Evolutionary conservation across 2,797 vertebrate species (phyloP), one percentile per base, ranked within the genome.

Genomic region (Galaxias olidus): DNA sequence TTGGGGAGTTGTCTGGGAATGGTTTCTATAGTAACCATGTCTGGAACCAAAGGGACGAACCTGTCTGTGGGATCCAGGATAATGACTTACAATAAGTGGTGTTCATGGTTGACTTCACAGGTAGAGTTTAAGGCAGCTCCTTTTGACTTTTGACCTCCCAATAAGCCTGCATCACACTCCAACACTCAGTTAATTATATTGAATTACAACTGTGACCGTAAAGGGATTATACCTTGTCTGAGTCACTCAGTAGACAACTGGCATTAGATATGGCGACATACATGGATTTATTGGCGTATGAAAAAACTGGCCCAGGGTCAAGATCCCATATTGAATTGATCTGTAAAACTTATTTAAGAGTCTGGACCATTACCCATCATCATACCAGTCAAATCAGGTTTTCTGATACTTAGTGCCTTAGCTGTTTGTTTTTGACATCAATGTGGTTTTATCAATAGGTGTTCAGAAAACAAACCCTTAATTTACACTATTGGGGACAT

Each of bases 41-140:
- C 6, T 14, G 20, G 40, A 9, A 41, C 60, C 47, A 61, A n/a
- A 17, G 18, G 20, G 48, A 15, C 48, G 40, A 45, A 4, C 9
- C 18, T 45, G 46, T 47, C 44, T 47, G 58, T 12, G 47, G 40
- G 45, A 64, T 13, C 0, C 43, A 47, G 14, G 18, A 43, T 64
- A 64, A 56, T 64, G 62, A 54, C 40, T 62, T 52, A 51, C 60
- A 52, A 52, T 52, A 13, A 44, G 17, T 44, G 49, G 61, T 15
- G 49, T 19, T 56, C 51, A 12, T 52, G 44, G 63, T 56, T 65
- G 48, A 56, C 63, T 56, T 65, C 17, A 63, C 4, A 1, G 43
- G 42, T 41, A 44, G 41, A 19, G n/a, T 52, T 52, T 12, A 19
- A 57, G 20, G 63, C 44, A 47, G 20, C 20, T 56, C 53, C 6